Base-by-base conservation (phyloP, 2,113 vertebrate species). In the Poeciliopsis retropinna region DNA sequence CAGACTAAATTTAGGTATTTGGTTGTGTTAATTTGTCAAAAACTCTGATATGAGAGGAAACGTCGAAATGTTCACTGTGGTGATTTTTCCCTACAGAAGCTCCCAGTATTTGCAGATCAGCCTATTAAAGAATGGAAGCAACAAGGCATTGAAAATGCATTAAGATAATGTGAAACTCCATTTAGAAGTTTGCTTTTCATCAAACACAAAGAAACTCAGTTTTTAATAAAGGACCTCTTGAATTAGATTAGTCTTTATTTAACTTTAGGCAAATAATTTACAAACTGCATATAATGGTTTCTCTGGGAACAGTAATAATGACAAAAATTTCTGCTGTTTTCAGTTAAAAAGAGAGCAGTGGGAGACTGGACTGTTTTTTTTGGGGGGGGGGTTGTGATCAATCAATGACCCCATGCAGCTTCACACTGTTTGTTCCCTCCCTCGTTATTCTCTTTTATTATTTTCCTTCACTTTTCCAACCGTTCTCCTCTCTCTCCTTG, bases 341-440 rank as follows among this genome's bases (percentile, higher is more conserved):
- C 22, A 44, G 62, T 71, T 63, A 8, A 22, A 51, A 54, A 63
- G 17, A 71, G 37, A 37, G 30, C 2, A 28, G n/a, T 0, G 22
- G 30, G 17, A 29, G 60, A 62, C 73, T 63, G 13, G 63, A 64
- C 67, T 27, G 27, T 34, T 34, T 9, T 34, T 2, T 34, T 34
- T 73, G n/a, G n/a, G n/a, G n/a, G n/a, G n/a, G n/a, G n/a, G n/a
- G n/a, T 70, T 39, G 10, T 31, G 62, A 73, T 87, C 63, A 76
- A 44, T 81, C 61, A 64, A 66, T 61, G 63, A 67, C 47, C 25
- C 66, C 39, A 25, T 27, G 29, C 60, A 28, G 41, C 62, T 70
- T 30, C 28, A 51, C 57, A 22, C 25, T 12, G 44, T 13, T 37
- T 64, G 31, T 34, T 57, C 60, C 67, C 39, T 54, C 62, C 72